phyloP scores from a whole-genome alignment of 2,888 invertebrate species.

The Harpalus rubripes region DNA sequence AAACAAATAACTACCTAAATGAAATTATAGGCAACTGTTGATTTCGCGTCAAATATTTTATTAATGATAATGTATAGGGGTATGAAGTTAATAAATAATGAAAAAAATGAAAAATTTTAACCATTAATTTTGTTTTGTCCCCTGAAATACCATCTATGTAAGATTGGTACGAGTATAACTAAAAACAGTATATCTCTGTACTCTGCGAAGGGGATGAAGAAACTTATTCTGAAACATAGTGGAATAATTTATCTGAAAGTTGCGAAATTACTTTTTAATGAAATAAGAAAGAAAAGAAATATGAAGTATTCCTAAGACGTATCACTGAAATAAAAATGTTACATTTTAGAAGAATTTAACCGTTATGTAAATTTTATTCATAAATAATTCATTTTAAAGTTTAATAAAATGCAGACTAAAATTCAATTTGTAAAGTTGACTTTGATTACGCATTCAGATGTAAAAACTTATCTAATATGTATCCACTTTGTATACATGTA shows the following conservation, averaged over 20 bases:
- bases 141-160: too few relatives aligned
- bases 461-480: slow-evolving; percentile 9
- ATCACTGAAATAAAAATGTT: slow-evolving; percentile 1
- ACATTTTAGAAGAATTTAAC: slow-evolving; percentile 7
- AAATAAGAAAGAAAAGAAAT: slow-evolving; percentile 9
- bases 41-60: too few relatives aligned
- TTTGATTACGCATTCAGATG: slow-evolving; percentile 19
- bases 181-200: too few relatives aligned
- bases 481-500: slow-evolving; percentile 4
- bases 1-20: not conserved
- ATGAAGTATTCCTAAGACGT: not conserved
- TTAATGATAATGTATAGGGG: too few relatives aligned
- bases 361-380: slow-evolving; percentile 35
- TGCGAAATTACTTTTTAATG: slow-evolving; percentile 27
- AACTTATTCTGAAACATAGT: not conserved
- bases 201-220: too few relatives aligned
- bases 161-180: too few relatives aligned
- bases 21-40: not conserved
- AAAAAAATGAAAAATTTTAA: too few relatives aligned
- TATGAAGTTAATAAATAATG: too few relatives aligned
- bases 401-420: slow-evolving; percentile 24
- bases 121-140: too few relatives aligned
- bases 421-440: slow-evolving; percentile 38
- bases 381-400: slow-evolving; percentile 41
- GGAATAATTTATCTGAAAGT: slow-evolving; percentile 3